Evolutionary conservation across 53 echinoderm and acorn worm species (phyloP).

Genomic region (Luidia sarsii): DNA sequence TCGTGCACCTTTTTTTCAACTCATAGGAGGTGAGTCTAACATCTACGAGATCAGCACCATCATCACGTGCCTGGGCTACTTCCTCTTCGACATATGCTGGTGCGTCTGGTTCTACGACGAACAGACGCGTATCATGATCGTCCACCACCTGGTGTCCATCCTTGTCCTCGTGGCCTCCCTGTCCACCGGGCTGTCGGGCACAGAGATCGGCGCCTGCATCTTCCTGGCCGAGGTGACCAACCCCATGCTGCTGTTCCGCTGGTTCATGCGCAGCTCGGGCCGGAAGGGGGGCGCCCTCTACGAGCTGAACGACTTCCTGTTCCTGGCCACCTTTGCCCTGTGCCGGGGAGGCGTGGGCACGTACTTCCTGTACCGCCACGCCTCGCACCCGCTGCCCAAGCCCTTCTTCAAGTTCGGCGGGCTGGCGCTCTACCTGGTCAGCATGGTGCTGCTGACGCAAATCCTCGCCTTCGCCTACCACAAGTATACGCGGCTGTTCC

Average conservation of each 20-base stretch:
- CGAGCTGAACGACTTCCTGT: slow-evolving; percentile 78
- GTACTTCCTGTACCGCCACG: slow-evolving; percentile 62
- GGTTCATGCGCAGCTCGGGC: slow-evolving; percentile 77
- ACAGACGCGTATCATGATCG: slow-evolving; percentile 44
- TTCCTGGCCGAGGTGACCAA: slow-evolving; percentile 81
- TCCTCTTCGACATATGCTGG: slow-evolving; percentile 56
- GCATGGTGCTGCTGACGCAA: slow-evolving; percentile 63
- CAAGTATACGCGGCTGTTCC: too few species aligned
- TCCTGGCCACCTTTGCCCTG: slow-evolving; percentile 63
- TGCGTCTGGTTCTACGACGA: slow-evolving; percentile 1
- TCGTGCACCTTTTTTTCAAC: too few species aligned
- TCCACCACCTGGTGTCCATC: slow-evolving; percentile 77
- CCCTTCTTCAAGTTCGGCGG: slow-evolving; percentile 63
- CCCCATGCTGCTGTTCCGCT: slow-evolving; percentile 79
- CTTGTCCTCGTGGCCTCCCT: slow-evolving; percentile 55
- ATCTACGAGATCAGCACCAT: slow-evolving; percentile 29
- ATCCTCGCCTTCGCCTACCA: neutral
- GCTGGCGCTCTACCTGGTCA: slow-evolving; percentile 62
- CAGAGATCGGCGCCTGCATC: slow-evolving; percentile 69
- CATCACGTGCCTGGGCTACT: slow-evolving; percentile 64
- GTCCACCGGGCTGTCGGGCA: slow-evolving; percentile 57
- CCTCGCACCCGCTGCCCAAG: slow-evolving; percentile 57
- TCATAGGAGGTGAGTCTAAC: slow-evolving; percentile 48
- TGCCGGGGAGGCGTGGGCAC: slow-evolving; percentile 69
- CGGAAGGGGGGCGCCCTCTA: slow-evolving; percentile 41